Evolutionary conservation across 2,113 vertebrate species (phyloP).

Genomic region (Glaucidium brasilianum): DNA sequence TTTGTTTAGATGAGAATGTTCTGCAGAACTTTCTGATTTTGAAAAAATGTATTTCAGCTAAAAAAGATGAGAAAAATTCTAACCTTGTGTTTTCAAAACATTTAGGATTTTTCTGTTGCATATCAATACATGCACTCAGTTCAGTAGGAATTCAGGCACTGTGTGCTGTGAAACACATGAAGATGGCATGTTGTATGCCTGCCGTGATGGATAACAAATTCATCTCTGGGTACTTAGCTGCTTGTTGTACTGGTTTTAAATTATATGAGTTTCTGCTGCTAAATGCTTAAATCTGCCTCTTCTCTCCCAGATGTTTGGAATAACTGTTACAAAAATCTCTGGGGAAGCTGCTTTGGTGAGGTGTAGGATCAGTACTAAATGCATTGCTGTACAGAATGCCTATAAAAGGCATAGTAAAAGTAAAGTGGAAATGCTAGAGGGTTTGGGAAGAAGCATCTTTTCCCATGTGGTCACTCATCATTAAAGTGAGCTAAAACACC

Average conservation of each 20-base stretch:
- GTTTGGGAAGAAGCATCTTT: background rate
- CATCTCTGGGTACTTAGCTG: background rate
- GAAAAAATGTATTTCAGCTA: background rate
- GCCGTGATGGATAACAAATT: background rate
- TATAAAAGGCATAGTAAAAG: background rate
- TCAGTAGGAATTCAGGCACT: background rate
- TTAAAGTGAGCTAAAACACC: background rate
- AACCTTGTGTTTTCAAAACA: background rate
- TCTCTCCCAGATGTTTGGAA: background rate
- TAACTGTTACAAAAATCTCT: background rate
- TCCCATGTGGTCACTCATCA: background rate
- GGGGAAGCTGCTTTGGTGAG: background rate
- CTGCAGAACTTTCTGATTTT: background rate
- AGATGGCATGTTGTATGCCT: background rate
- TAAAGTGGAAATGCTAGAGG: background rate
- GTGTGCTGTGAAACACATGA: rapidly evolving
- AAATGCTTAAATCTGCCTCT: background rate
- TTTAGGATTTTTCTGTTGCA: background rate
- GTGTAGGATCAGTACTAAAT: background rate
- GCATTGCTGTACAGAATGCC: rapidly evolving
- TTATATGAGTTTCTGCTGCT: background rate
- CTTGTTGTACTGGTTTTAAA: background rate
- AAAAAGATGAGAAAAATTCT: background rate
- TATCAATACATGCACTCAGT: background rate
- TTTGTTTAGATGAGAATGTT: background rate